Conservation (phyloP, 1,140 invertebrate species). For the Epicauta chinensis region DNA sequence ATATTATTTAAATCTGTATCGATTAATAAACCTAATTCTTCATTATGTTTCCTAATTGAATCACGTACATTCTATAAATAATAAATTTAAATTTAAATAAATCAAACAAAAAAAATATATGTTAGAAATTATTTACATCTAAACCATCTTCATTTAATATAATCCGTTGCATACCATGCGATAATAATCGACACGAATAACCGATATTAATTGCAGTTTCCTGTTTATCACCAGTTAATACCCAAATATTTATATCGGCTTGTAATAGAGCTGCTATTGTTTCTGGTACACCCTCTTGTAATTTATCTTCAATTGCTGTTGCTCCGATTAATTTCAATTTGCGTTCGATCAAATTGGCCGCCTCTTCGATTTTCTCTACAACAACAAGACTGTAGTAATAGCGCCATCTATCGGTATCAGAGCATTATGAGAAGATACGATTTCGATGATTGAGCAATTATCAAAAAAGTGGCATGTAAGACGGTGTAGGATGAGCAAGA, state of each 20-base stretch:
- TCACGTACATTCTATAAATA: slow-evolving; percentile 10
- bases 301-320: slow-evolving; percentile 98
- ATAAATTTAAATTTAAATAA: too few species aligned
- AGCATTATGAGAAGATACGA: too few species aligned
- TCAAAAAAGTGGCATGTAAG: too few species aligned
- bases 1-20: slow-evolving; percentile 27
- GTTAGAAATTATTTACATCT: too few species aligned
- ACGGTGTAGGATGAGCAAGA: too few species aligned
- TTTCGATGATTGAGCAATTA: too few species aligned
- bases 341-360: slow-evolving; percentile 83
- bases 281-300: slow-evolving; percentile 97
- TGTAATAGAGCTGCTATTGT: slow-evolving; percentile 90
- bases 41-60: slow-evolving; percentile 36
- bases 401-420: not conserved
- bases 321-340: slow-evolving; percentile 79
- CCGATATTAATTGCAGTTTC: slow-evolving; percentile 99
- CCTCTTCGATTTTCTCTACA: slow-evolving; percentile 67
- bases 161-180: slow-evolving; percentile 62
- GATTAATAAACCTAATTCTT: slow-evolving; percentile 19
- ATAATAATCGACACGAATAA: slow-evolving; percentile 95
- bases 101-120: too few species aligned
- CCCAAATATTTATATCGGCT: slow-evolving; percentile 98
- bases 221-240: slow-evolving; percentile 98
- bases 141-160: too few species aligned
- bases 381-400: slow-evolving; percentile 11